phyloP scores from a whole-genome alignment of 2,113 vertebrate genomes.

The Okapia johnstoni region DNA sequence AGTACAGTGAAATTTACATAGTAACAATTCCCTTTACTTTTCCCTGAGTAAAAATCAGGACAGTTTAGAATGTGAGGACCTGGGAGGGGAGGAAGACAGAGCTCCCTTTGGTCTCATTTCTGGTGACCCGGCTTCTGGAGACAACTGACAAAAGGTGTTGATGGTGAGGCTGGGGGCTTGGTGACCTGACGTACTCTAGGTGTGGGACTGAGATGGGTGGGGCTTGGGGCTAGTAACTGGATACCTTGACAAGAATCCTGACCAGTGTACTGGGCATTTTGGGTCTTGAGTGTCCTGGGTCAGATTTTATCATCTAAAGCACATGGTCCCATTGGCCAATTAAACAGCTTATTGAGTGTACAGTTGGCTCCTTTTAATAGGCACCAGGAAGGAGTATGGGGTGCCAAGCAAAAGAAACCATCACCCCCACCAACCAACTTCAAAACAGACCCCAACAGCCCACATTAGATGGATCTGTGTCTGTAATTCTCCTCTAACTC shows the following conservation, averaged over 20 bases:
- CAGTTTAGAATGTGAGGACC: background rate
- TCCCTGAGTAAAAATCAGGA: background rate
- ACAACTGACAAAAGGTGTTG: background rate
- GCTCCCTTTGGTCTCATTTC: background rate
- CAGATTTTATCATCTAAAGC: background rate
- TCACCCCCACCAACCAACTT: background rate
- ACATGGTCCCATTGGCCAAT: background rate
- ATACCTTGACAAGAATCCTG: background rate
- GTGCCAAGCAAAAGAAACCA: background rate
- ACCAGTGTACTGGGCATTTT: background rate
- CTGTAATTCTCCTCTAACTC: background rate
- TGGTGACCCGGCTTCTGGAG: background rate
- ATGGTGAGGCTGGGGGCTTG: background rate
- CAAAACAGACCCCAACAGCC: background rate
- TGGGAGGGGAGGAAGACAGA: background rate
- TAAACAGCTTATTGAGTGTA: background rate
- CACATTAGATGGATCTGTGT: background rate
- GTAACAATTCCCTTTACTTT: background rate
- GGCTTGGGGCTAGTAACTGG: background rate
- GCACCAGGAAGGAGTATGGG: background rate
- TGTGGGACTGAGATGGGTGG: background rate
- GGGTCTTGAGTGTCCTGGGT: background rate
- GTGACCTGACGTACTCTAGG: background rate
- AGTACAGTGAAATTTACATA: background rate
- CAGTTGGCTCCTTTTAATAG: background rate